Evolutionary conservation across 37 sponge, comb jelly and placozoan genomes (phyloP).

Genomic region (Spongia lamella): DNA sequence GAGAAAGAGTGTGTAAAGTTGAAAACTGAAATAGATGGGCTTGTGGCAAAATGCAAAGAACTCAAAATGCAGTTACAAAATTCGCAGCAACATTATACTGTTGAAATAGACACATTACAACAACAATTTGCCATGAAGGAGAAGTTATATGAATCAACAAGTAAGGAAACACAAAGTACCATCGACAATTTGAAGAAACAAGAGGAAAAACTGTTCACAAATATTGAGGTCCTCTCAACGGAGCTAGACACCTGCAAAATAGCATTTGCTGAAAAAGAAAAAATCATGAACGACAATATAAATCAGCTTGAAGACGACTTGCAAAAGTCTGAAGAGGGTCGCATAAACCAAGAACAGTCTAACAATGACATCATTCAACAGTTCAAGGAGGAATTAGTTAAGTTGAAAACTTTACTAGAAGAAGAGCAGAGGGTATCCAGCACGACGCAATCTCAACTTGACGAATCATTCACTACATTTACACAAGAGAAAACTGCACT

Average conservation of each 20-base stretch:
- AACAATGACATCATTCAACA: too few species aligned
- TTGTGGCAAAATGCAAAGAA: not conserved
- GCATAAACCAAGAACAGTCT: too few species aligned
- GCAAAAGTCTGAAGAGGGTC: too few species aligned
- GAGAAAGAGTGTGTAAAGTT: slow-evolving; percentile 16
- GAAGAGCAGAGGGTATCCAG: too few species aligned
- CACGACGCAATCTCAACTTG: too few species aligned
- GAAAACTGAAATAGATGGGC: not conserved
- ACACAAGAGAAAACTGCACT: too few species aligned
- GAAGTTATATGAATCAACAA: not conserved
- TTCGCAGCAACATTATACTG: not conserved
- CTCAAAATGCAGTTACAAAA: not conserved
- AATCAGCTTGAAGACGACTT: too few species aligned
- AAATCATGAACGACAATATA: not conserved
- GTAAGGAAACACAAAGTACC: not conserved
- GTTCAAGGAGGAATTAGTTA: too few species aligned
- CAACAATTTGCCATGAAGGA: slow-evolving; percentile 12
- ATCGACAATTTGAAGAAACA: not conserved
- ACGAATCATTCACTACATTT: too few species aligned
- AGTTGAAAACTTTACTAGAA: too few species aligned
- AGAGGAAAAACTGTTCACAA: not conserved
- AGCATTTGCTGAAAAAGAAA: slow-evolving; percentile 2
- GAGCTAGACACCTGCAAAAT: slow-evolving; percentile 1
- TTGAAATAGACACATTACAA: slow-evolving; percentile 5
- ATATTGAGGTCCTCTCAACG: not conserved